phyloP scores from a whole-genome alignment of 2,888 invertebrate genomes.

The Caenorhabditis macrosperma region DNA sequence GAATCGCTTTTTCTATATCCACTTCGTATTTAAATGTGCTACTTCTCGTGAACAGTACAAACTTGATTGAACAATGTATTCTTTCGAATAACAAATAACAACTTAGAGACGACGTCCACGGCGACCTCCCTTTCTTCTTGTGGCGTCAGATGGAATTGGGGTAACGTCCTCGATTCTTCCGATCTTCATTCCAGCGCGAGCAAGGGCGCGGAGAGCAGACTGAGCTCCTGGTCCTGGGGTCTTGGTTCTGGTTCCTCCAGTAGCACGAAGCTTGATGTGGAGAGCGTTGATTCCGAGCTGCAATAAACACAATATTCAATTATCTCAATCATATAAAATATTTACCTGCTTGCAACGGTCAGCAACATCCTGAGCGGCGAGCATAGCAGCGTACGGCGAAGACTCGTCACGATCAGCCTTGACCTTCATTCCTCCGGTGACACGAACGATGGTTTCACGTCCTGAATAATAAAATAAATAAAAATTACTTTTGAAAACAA shows the following conservation, averaged over 20 bases:
- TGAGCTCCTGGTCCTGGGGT: constrained; percentile 90
- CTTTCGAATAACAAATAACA: constrained; percentile 67
- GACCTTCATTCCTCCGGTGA: constrained; percentile 96
- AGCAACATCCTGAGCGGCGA: constrained; percentile 99
- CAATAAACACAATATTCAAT: constrained; percentile 32
- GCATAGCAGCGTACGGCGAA: constrained; percentile 99
- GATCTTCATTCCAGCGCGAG: constrained; percentile 99
- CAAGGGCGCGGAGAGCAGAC: constrained; percentile 96
- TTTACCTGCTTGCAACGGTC: constrained; percentile 94
- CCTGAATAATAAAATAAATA: constrained; percentile 59
- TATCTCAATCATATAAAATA: neutral
- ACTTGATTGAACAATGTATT: constrained; percentile 55
- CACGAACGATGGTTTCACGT: constrained; percentile 85
- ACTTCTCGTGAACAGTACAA: neutral
- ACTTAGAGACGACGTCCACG: constrained; percentile 97
- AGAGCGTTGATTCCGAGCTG: constrained; percentile 92
- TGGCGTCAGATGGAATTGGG: constrained; percentile 98
- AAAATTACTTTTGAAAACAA: neutral
- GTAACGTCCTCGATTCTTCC: constrained; percentile 98
- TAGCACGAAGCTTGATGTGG: constrained; percentile 97
- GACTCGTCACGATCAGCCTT: constrained; percentile 99
- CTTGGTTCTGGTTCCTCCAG: constrained; percentile 86
- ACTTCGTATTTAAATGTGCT: too few relatives aligned
- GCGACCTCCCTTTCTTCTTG: constrained; percentile 99
- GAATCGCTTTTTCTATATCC: too few relatives aligned